Percentiles rank a stretch among this genome's conserved stretches.
phyloP scores from a whole-genome alignment of 2,888 invertebrate genomes.

The Coremacera marginata region DNA sequence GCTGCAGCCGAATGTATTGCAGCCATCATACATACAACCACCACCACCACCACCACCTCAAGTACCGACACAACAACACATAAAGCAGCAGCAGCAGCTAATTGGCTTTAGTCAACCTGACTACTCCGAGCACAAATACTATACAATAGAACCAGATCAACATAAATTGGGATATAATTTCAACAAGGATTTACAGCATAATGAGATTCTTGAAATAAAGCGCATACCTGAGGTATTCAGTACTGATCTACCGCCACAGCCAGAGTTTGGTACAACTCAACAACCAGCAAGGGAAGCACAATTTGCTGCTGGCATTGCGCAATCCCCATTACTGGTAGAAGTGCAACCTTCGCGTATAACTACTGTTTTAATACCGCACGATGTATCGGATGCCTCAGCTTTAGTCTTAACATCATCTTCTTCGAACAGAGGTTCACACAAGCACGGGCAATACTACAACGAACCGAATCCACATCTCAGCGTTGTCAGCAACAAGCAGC shows the following conservation, averaged over 20 bases:
- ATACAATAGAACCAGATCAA: neutral
- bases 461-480: neutral
- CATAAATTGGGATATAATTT: conserved; percentile 5
- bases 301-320: neutral
- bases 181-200: conserved; percentile 51
- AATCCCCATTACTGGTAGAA: neutral
- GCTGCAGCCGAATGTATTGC: neutral
- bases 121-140: neutral
- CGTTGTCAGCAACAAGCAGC: no score
- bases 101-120: neutral
- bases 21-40: conserved; percentile 1
- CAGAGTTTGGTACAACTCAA: neutral
- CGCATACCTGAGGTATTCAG: conserved; percentile 62
- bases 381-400: neutral
- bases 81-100: conserved; percentile 1
- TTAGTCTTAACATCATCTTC: neutral
- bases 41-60: conserved; percentile 12
- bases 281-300: neutral
- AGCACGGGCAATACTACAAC: neutral
- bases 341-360: conserved; percentile 5
- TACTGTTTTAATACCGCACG: conserved; percentile 1
- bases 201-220: conserved; percentile 64
- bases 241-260: conserved; percentile 54
- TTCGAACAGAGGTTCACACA: neutral
- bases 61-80: neutral